Evolutionary conservation across 2,888 invertebrate species (phyloP), one percentile per base, ranked within the genome.

Genomic region (Slavum lentiscoides): DNA sequence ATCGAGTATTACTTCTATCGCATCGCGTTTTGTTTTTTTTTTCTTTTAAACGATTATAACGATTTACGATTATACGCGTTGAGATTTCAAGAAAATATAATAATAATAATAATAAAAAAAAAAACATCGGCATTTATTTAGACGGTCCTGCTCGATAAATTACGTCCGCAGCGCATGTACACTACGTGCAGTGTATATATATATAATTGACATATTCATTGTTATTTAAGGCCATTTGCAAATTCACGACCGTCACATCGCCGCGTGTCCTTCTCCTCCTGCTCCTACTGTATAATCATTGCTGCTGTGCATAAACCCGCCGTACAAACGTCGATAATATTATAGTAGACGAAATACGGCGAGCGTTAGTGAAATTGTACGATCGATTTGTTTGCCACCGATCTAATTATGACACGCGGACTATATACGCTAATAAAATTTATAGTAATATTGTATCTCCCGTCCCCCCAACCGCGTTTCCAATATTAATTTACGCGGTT

Each of bases 201-300:
- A 8, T 59, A 59, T 59, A 66, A 74, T 74, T 66, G 74, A 66
- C 74, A 55, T 74, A 39, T 74, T 66, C 74, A 66, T 66, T 74
- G 66, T 74, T 66, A 23, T 66, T 74, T 66, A 58, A 74, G 55
- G 43, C 55, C 55, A 66, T 17, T 74, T 11, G 74, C 74, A n/a
- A 61, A 74, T 62, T 64, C 64, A 55, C 74, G 53, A 53, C 74
- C 55, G 74, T 74, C 64, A 74, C 73, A 19, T 61, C 23, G 61
- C 61, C 43, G 73, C 23, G 30, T 4, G 30, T 30, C 30, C 30
- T 30, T 30, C 30, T 30, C 30, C 4, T 30, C 30, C 2, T 30
- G 2, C 30, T 30, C 30, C 39, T 8, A 39, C 8, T 73, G 23
- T 30, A n/a, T n/a, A 49, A 73, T 73, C 73, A 30, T 23, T 62